Conservation (phyloP, 2,113 vertebrate genomes). For the Passer montanus region DNA sequence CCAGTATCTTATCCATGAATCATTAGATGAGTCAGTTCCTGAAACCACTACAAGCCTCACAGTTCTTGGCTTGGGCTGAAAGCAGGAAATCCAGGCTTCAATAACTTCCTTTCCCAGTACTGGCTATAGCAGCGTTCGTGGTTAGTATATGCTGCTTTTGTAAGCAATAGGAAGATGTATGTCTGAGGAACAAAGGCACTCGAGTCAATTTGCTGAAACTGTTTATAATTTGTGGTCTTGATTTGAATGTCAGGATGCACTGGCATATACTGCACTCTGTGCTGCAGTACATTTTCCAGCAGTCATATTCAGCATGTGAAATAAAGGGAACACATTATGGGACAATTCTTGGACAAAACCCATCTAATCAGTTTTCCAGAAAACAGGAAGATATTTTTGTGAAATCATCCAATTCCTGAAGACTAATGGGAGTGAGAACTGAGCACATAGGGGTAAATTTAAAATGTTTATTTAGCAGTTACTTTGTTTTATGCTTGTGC, state of each 20-base stretch:
- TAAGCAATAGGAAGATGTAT: slow-evolving; percentile 85
- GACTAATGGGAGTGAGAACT: not conserved
- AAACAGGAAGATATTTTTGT: not conserved
- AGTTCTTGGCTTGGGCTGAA: slow-evolving; percentile 89
- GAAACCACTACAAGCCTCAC: slow-evolving; percentile 91
- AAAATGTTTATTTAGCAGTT: slow-evolving; percentile 53
- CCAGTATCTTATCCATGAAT: slow-evolving; percentile 89
- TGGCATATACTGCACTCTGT: slow-evolving; percentile 68
- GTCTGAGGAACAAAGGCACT: slow-evolving; percentile 85
- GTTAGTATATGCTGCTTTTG: slow-evolving; percentile 81
- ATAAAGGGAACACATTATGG: not conserved
- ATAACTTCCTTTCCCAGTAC: slow-evolving; percentile 93
- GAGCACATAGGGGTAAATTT: not conserved
- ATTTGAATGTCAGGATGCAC: slow-evolving; percentile 80
- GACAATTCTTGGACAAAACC: not conserved
- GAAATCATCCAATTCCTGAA: not conserved
- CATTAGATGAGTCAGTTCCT: slow-evolving; percentile 96
- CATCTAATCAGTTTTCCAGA: slow-evolving; percentile 36
- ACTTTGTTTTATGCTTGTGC: slow-evolving; percentile 62
- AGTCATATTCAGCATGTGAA: slow-evolving; percentile 65
- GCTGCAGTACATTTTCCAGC: slow-evolving; percentile 64
- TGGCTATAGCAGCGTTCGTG: slow-evolving; percentile 78
- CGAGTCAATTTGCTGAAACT: slow-evolving; percentile 86
- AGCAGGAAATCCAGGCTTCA: slow-evolving; percentile 96
- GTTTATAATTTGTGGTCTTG: slow-evolving; percentile 89